A percentile compares a stretch with the other conserved stretches of the same genome.
phyloP scores from a whole-genome alignment of 1,140 invertebrate species.

The Drosophila athabasca region DNA sequence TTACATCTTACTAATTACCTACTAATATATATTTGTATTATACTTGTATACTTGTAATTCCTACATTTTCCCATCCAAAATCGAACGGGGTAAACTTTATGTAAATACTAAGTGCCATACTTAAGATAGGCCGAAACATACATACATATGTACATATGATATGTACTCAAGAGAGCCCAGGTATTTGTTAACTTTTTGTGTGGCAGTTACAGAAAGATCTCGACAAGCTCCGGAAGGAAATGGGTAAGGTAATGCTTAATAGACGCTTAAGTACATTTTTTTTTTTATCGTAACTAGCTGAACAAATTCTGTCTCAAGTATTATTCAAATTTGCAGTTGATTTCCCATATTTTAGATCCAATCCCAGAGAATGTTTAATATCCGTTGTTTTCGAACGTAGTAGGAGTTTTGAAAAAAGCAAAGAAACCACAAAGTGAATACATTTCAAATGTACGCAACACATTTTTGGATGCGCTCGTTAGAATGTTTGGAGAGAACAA shows the following conservation, averaged over 20 bases:
- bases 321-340: constrained; percentile 17
- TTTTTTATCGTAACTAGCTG: constrained; percentile 15
- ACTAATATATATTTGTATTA: constrained; percentile 41
- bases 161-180: neutral
- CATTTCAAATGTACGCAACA: constrained; percentile 74
- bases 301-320: constrained; percentile 24
- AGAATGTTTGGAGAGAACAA: constrained; percentile 48
- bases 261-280: constrained; percentile 31
- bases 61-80: constrained; percentile 29
- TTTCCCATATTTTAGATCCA: constrained; percentile 14
- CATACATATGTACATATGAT: no score
- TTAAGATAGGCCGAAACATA: neutral
- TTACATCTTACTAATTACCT: constrained; percentile 49
- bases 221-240: constrained; percentile 16
- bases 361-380: constrained; percentile 7
- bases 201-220: constrained; percentile 3
- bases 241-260: constrained; percentile 20
- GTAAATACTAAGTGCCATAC: constrained; percentile 44
- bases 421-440: constrained; percentile 55
- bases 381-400: constrained; percentile 9
- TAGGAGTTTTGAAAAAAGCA: constrained; percentile 47
- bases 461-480: constrained; percentile 55
- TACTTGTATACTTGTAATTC: constrained; percentile 49
- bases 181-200: neutral
- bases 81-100: constrained; percentile 23